These are phyloP conservation scores for Rhabdomys dilectus DNA, from an alignment of 2,113 vertebrate genomes.

Conservation along the genomic window DNA sequence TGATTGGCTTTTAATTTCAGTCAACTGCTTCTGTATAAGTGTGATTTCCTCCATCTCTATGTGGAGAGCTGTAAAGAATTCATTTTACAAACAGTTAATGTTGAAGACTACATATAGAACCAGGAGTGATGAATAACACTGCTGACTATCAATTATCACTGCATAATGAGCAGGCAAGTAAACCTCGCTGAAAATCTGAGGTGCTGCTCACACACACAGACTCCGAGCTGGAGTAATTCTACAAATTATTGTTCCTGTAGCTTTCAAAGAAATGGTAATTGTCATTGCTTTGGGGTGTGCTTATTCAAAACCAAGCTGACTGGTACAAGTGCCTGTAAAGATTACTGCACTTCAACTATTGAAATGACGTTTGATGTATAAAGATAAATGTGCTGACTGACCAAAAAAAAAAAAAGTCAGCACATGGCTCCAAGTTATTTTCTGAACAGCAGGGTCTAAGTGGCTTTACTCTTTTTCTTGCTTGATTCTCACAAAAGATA, in stretches of 20 bases:
- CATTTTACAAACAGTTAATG: conserved; percentile 52
- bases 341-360: background rate
- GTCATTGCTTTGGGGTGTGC: background rate
- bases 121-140: background rate
- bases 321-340: background rate
- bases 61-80: conserved; percentile 28
- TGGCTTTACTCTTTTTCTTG: background rate
- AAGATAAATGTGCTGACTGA: background rate
- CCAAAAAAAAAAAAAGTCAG: background rate
- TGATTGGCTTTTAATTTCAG: conserved; percentile 15
- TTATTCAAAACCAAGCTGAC: background rate
- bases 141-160: conserved; percentile 57
- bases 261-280: conserved; percentile 31
- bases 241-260: conserved; percentile 28
- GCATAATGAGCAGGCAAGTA: conserved; percentile 54
- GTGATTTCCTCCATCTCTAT: conserved; percentile 55
- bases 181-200: conserved; percentile 26
- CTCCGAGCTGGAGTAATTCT: background rate
- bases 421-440: background rate
- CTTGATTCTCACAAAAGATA: background rate
- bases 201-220: conserved; percentile 6
- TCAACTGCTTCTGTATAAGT: conserved; percentile 46
- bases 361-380: background rate
- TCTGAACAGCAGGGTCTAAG: background rate
- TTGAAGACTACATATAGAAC: conserved; percentile 9